Evolutionary conservation across 2,113 vertebrate species (phyloP).

Genomic region (Zosterops japonicus): DNA sequence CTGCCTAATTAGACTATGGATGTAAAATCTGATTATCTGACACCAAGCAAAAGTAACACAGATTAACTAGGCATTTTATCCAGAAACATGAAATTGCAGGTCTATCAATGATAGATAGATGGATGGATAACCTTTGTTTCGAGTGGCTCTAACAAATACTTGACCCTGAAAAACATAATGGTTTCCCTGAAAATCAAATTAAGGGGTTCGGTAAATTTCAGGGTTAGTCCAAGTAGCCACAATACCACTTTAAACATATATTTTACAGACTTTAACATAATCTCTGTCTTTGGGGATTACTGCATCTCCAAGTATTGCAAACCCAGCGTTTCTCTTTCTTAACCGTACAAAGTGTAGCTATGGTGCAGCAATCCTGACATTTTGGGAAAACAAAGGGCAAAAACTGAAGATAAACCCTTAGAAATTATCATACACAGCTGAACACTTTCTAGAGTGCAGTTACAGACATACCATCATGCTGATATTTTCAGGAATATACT

Average conservation of each 20-base stretch:
- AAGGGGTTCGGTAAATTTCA: neutral
- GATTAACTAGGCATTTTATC: neutral
- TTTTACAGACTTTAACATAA: neutral
- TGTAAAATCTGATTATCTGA: neutral
- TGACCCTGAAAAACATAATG: neutral
- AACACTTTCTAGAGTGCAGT: neutral
- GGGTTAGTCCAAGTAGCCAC: neutral
- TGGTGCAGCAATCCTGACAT: neutral
- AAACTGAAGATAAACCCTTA: neutral
- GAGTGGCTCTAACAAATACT: neutral
- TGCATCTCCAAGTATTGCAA: neutral
- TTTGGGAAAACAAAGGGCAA: neutral
- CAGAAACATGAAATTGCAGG: neutral
- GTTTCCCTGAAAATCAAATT: neutral
- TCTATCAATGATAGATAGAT: neutral
- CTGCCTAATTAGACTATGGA: neutral
- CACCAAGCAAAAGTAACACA: neutral
- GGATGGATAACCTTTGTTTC: neutral
- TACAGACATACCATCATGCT: fast-evolving
- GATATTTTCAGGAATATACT: neutral
- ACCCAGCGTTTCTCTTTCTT: neutral
- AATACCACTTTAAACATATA: neutral
- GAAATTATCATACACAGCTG: neutral
- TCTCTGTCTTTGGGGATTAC: neutral
- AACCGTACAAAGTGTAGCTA: fast-evolving